Conservation (phyloP, 2,797 vertebrate genomes). For the Nannoperca obscura region DNA sequence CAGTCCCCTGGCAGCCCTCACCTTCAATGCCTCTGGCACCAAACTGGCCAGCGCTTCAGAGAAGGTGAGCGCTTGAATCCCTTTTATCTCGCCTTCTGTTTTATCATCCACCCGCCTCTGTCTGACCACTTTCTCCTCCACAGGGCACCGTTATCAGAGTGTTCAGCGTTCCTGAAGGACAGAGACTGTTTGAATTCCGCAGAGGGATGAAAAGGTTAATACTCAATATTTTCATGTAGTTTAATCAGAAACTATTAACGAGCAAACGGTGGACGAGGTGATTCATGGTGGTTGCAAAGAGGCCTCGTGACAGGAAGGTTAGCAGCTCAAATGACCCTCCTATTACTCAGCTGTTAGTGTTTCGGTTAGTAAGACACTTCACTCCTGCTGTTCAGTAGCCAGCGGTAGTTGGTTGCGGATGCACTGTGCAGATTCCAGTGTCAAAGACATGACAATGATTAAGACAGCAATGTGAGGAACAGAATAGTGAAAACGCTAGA, state of each 20-base stretch:
- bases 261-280: background rate
- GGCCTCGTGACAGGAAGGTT: conserved; percentile 9
- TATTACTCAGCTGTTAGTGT: conserved; percentile 21
- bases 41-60: conserved; percentile 94
- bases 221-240: background rate
- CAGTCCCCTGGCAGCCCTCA: conserved; percentile 91
- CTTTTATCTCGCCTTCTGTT: background rate
- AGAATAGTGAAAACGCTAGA: conserved; percentile 22
- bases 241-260: background rate
- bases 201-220: conserved; percentile 96
- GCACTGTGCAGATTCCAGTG: background rate
- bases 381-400: conserved; percentile 13
- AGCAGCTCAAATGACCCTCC: conserved; percentile 13
- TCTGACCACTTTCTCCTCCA: conserved; percentile 36
- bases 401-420: background rate
- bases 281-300: conserved; percentile 6
- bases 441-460: conserved; percentile 21
- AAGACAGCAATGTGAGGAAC: conserved; percentile 13
- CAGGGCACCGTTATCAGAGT: conserved; percentile 96
- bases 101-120: background rate
- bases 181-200: conserved; percentile 93
- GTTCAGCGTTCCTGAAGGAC: conserved; percentile 93
- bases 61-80: conserved; percentile 81
- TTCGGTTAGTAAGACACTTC: conserved; percentile 19
- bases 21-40: conserved; percentile 90